Percentiles rank a stretch among this genome's conserved stretches.
phyloP scores from a whole-genome alignment of 2,797 vertebrate species.

The Acanthornis magna region DNA sequence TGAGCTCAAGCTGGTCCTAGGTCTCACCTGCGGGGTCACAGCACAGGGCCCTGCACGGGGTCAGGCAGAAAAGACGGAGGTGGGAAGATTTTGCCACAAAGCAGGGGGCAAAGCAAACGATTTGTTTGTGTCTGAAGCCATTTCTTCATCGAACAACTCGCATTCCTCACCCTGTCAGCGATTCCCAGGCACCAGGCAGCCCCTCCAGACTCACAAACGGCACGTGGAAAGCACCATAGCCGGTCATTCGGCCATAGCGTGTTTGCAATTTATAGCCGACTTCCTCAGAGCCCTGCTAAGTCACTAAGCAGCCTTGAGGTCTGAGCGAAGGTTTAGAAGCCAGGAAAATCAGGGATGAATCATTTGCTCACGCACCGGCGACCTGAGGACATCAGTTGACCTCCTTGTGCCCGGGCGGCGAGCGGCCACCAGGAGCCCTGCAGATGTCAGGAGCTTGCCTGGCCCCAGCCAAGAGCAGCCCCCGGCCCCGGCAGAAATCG shows the following conservation, averaged over 20 bases:
- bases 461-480: not conserved
- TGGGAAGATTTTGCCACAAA: not conserved
- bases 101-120: rapidly evolving
- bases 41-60: rapidly evolving
- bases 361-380: not conserved
- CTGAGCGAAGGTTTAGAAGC: slow-evolving; percentile 52
- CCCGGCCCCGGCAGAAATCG: rapidly evolving
- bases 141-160: not conserved
- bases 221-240: not conserved
- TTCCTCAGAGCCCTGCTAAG: slow-evolving; percentile 6
- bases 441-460: not conserved
- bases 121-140: not conserved
- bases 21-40: not conserved
- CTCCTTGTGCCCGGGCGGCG: not conserved
- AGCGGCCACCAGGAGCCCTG: not conserved
- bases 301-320: slow-evolving; percentile 40
- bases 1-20: not conserved
- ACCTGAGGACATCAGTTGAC: slow-evolving; percentile 29
- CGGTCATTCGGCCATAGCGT: not conserved
- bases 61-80: not conserved
- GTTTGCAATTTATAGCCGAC: slow-evolving; percentile 4
- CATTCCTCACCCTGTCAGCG: not conserved
- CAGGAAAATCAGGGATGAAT: slow-evolving; percentile 54
- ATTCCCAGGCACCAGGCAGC: not conserved
- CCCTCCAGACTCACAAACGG: not conserved